Evolutionary conservation across 2,113 vertebrate genomes (phyloP).

Genomic region (Ascaphus truei): DNA sequence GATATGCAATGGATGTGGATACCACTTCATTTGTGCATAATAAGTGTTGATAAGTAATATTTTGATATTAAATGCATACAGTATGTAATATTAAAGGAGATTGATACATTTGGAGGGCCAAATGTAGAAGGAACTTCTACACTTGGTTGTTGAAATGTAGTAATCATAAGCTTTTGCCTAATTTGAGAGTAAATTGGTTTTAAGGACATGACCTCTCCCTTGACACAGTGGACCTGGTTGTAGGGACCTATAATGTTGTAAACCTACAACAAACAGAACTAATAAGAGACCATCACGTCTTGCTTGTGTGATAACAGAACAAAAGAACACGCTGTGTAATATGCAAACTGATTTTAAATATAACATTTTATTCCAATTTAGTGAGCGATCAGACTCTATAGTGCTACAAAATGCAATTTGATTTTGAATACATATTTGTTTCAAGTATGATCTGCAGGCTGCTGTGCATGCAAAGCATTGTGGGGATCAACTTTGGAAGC

Average conservation of each 20-base stretch:
- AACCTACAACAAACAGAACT: no score
- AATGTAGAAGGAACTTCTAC: neutral
- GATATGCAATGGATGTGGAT: no score
- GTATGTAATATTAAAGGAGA: neutral
- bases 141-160: neutral
- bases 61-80: no score
- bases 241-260: neutral
- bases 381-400: neutral
- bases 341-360: neutral
- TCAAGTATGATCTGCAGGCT: conserved; percentile 2
- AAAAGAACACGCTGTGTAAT: neutral
- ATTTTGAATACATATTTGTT: neutral
- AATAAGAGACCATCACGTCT: no score
- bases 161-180: neutral
- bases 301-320: neutral
- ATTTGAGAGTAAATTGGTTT: neutral
- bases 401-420: neutral
- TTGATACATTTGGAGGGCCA: neutral
- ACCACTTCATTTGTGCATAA: no score
- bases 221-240: neutral
- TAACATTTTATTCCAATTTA: neutral
- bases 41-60: no score
- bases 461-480: no score
- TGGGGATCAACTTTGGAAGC: no score
- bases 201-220: neutral